Percentiles rank a stretch among this genome's conserved stretches.
phyloP scores from a whole-genome alignment of 2,113 vertebrate species.

The Nycticryphes semicollaris region DNA sequence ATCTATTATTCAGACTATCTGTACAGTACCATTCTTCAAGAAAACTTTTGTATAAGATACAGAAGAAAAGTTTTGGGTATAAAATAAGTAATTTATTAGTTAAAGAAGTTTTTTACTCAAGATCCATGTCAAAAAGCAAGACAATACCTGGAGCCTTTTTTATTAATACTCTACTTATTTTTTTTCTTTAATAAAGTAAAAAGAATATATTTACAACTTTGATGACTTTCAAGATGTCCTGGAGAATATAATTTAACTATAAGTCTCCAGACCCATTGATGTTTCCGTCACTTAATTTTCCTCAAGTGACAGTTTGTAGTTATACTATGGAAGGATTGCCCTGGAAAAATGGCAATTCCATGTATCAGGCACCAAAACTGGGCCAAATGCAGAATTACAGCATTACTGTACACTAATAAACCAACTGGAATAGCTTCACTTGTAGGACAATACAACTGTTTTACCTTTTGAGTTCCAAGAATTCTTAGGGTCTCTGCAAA shows the following conservation, averaged over 20 bases:
- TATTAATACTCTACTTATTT: background rate
- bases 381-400: background rate
- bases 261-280: background rate
- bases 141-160: background rate
- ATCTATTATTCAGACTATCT: background rate
- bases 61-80: background rate
- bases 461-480: background rate
- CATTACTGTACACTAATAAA: background rate
- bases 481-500: constrained; percentile 2
- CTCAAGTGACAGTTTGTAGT: background rate
- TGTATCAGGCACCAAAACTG: background rate
- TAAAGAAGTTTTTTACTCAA: background rate
- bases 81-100: background rate
- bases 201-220: background rate
- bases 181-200: background rate
- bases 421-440: background rate
- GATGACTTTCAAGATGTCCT: background rate
- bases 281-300: constrained; percentile 6
- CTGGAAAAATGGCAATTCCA: background rate
- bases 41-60: background rate
- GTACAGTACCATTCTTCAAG: background rate
- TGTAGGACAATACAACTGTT: constrained; percentile 2
- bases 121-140: background rate
- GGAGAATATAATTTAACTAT: background rate
- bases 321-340: background rate